These are phyloP conservation scores for Zygaena filipendulae DNA, from an alignment of 2,888 invertebrate genomes.

Conservation along the genomic window DNA sequence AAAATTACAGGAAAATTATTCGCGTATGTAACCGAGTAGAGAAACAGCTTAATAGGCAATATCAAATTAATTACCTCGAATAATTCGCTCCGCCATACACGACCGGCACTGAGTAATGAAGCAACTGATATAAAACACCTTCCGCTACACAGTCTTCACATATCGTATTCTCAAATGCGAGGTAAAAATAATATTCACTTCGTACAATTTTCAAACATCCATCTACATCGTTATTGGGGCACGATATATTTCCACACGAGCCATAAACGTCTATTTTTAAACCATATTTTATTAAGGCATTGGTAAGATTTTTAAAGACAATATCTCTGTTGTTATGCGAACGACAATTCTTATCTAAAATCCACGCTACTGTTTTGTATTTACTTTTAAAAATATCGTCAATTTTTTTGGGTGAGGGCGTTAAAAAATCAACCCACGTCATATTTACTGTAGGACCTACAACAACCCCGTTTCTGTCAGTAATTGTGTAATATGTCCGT, in stretches of 20 bases:
- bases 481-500: conserved; percentile 29
- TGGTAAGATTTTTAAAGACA: conserved; percentile 21
- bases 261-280: conserved; percentile 40
- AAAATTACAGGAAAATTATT: conserved; percentile 2
- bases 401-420: conserved; percentile 22
- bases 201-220: conserved; percentile 34
- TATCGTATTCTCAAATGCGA: conserved; percentile 44
- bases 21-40: not conserved
- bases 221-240: conserved; percentile 30
- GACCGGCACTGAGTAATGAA: conserved; percentile 72
- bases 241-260: conserved; percentile 33
- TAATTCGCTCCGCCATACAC: conserved; percentile 78
- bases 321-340: conserved; percentile 23
- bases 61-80: too few relatives aligned
- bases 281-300: conserved; percentile 26
- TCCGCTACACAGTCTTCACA: conserved; percentile 49
- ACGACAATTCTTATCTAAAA: conserved; percentile 40
- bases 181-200: conserved; percentile 45
- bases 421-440: conserved; percentile 30
- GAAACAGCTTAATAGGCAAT: too few relatives aligned
- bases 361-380: conserved; percentile 43
- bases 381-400: conserved; percentile 29
- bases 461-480: conserved; percentile 26
- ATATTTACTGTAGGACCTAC: conserved; percentile 44
- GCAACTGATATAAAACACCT: conserved; percentile 43